Conservation (phyloP, 2,888 invertebrate species). For the Xanthia icteritia region DNA sequence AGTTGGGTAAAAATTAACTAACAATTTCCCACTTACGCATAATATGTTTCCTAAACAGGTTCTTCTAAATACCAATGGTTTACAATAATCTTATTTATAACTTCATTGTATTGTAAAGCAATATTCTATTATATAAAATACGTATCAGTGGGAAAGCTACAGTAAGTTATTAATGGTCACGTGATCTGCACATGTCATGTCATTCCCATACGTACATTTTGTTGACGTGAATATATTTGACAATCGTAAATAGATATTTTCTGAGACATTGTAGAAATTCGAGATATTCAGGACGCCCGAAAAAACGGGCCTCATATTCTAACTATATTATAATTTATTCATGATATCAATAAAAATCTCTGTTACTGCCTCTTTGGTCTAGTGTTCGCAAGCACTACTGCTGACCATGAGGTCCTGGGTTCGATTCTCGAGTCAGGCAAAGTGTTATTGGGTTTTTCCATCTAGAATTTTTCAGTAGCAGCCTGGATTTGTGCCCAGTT, state of each 20-base stretch:
- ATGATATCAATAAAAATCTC: not conserved
- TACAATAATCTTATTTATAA: not conserved
- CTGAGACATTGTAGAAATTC: not conserved
- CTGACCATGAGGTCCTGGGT: no score
- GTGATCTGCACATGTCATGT: slow-evolving; percentile 19
- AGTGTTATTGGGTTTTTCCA: no score
- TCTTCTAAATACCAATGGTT: not conserved
- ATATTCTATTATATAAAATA: not conserved
- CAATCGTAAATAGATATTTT: not conserved
- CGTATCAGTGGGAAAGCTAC: not conserved
- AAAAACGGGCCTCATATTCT: not conserved
- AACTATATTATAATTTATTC: no score
- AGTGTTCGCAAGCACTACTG: no score
- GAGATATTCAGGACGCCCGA: not conserved
- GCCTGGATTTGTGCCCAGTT: no score
- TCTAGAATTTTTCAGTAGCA: no score
- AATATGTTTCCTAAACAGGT: not conserved
- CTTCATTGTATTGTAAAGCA: not conserved
- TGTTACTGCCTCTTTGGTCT: no score
- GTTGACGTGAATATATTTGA: slow-evolving; percentile 23
- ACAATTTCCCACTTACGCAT: not conserved
- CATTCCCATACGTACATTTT: slow-evolving; percentile 13
- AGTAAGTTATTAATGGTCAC: slow-evolving; percentile 19
- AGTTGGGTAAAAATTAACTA: no score
- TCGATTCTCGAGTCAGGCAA: no score